Evolutionary conservation across 2,797 vertebrate species (phyloP).

Genomic region (Okamejei kenojei): DNA sequence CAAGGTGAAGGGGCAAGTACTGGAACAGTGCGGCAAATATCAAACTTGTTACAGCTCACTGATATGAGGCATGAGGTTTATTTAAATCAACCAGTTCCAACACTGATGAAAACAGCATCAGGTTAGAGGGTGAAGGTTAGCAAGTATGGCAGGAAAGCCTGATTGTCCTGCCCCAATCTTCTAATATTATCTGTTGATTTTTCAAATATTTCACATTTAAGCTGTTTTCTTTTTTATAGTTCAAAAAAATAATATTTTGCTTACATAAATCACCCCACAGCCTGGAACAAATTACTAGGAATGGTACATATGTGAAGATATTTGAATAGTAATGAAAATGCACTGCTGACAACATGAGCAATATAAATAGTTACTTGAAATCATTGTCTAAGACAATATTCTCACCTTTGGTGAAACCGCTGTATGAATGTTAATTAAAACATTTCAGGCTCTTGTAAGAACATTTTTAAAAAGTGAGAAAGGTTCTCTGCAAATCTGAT

Average conservation of each 20-base stretch:
- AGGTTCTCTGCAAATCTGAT: too few species aligned
- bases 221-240: neutral
- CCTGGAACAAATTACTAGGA: neutral
- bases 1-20: neutral
- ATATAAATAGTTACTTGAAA: neutral
- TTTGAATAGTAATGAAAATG: neutral
- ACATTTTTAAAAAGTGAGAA: neutral
- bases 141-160: neutral
- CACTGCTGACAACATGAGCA: neutral
- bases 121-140: neutral
- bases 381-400: neutral
- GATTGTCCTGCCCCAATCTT: neutral
- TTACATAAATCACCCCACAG: neutral
- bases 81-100: neutral
- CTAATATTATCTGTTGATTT: neutral
- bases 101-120: neutral
- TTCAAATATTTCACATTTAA: too few species aligned
- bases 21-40: neutral
- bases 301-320: neutral
- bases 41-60: neutral
- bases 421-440: slow-evolving; percentile 4
- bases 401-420: neutral
- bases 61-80: neutral
- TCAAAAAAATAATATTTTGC: neutral
- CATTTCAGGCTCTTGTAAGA: neutral